Evolutionary conservation across 2,797 vertebrate species (phyloP).

Genomic region (Lagodon rhomboides): DNA sequence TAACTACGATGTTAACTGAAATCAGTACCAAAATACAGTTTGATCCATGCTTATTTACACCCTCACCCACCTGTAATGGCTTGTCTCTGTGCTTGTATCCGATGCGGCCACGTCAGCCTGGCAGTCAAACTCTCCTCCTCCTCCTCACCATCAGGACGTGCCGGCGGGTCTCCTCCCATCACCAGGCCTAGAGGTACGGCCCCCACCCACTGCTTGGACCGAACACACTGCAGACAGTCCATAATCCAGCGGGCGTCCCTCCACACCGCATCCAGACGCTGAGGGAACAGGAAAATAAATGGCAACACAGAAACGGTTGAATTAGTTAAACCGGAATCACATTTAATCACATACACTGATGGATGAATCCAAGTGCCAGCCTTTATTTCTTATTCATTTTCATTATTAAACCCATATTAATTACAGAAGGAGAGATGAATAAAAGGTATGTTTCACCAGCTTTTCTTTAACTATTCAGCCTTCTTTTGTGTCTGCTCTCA

Average conservation of each 20-base stretch:
- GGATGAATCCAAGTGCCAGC: background rate
- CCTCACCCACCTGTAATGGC: constrained; percentile 60
- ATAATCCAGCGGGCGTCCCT: constrained; percentile 85
- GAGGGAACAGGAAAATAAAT: constrained; percentile 10
- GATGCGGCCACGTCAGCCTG: constrained; percentile 69
- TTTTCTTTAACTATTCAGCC: background rate
- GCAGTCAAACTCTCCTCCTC: constrained; percentile 66
- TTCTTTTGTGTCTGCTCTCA: background rate
- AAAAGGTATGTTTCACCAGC: background rate
- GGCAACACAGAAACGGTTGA: background rate
- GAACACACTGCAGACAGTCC: constrained; percentile 86
- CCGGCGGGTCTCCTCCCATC: constrained; percentile 82
- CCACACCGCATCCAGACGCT: constrained; percentile 84
- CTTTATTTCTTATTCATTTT: constrained; percentile 15
- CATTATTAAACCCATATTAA: constrained; percentile 12
- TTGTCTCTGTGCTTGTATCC: constrained; percentile 60
- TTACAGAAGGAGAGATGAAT: background rate
- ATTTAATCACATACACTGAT: constrained; percentile 10
- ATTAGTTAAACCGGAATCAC: background rate
- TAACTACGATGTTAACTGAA: background rate
- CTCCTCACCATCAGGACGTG: constrained; percentile 71
- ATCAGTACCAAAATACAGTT: background rate
- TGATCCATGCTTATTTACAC: background rate
- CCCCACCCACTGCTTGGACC: constrained; percentile 83
- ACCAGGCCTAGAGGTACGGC: constrained; percentile 83